Percentiles rank a stretch among this genome's conserved stretches.
phyloP scores from a whole-genome alignment of 2,113 vertebrate genomes.

The Callopanchax toddi region DNA sequence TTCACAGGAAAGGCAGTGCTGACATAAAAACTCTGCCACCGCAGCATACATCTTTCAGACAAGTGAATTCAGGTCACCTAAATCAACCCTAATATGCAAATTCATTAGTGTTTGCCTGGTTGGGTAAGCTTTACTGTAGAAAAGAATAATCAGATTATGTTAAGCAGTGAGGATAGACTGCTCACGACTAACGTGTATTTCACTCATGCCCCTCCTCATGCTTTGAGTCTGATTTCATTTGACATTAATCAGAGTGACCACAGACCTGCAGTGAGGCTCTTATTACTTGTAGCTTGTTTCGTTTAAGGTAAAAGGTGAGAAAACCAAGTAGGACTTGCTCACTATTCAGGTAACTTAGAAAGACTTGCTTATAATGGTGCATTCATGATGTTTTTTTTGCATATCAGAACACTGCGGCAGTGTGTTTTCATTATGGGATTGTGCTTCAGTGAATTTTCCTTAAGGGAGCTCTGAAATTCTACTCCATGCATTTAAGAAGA shows the following conservation, averaged over 20 bases:
- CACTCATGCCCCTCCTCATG: constrained; percentile 11
- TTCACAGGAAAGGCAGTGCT: background rate
- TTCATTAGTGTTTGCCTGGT: constrained; percentile 50
- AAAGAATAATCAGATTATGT: constrained; percentile 67
- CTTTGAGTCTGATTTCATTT: background rate
- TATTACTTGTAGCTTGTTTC: background rate
- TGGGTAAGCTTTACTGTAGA: constrained; percentile 45
- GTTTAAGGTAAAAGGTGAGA: background rate
- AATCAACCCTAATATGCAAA: constrained; percentile 63
- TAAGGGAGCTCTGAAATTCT: background rate
- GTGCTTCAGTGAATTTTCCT: background rate
- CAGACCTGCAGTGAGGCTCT: background rate
- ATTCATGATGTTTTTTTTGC: background rate
- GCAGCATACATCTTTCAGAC: constrained; percentile 55
- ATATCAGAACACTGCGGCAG: no score
- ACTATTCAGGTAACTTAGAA: no score
- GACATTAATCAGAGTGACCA: background rate
- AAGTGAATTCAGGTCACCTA: constrained; percentile 66
- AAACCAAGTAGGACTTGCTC: no score
- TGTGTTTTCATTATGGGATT: background rate
- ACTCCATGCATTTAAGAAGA: background rate
- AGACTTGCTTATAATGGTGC: background rate
- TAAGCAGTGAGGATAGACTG: constrained; percentile 50
- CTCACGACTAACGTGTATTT: constrained; percentile 23
- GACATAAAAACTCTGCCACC: constrained; percentile 18